Conservation (phyloP, 2,113 vertebrate genomes). For the Pseudopipra pipra region DNA sequence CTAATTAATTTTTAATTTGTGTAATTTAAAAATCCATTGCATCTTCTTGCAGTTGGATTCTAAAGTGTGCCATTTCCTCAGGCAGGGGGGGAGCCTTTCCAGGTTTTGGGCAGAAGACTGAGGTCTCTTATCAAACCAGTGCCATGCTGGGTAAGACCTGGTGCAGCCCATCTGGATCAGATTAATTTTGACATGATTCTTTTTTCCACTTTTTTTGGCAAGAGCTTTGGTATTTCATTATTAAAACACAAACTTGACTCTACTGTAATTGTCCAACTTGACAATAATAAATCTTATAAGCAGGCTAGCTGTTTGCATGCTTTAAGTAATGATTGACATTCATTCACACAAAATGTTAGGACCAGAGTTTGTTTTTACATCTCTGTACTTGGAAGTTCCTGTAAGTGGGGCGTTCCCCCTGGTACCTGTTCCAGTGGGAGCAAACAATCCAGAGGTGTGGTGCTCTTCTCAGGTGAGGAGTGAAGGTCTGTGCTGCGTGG, state of each 20-base stretch:
- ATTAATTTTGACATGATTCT: constrained; percentile 33
- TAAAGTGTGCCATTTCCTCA: constrained; percentile 1
- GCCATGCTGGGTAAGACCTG: constrained; percentile 8
- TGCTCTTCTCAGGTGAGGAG: not conserved
- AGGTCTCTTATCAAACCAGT: not conserved
- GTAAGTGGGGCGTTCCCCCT: not conserved
- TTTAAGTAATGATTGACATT: not conserved
- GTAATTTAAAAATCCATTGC: constrained; percentile 23
- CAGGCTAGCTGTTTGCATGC: not conserved
- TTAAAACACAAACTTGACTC: constrained; percentile 41
- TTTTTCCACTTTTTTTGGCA: not conserved
- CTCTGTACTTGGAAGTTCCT: not conserved
- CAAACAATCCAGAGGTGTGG: not conserved
- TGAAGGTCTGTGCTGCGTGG: not conserved
- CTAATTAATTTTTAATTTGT: constrained; percentile 53
- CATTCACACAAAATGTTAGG: not conserved
- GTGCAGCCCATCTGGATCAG: constrained; percentile 44
- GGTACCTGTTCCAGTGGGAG: not conserved
- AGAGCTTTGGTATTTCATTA: constrained; percentile 15
- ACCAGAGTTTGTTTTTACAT: not conserved
- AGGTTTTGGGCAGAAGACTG: not conserved
- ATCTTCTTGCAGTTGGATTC: constrained; percentile 28
- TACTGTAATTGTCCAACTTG: constrained; percentile 33
- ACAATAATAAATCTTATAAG: constrained; percentile 41
- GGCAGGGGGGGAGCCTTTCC: not conserved